Evolutionary conservation across 2,888 invertebrate genomes (phyloP), one percentile per base, ranked within the genome.

Genomic region (Drosophila atripex): DNA sequence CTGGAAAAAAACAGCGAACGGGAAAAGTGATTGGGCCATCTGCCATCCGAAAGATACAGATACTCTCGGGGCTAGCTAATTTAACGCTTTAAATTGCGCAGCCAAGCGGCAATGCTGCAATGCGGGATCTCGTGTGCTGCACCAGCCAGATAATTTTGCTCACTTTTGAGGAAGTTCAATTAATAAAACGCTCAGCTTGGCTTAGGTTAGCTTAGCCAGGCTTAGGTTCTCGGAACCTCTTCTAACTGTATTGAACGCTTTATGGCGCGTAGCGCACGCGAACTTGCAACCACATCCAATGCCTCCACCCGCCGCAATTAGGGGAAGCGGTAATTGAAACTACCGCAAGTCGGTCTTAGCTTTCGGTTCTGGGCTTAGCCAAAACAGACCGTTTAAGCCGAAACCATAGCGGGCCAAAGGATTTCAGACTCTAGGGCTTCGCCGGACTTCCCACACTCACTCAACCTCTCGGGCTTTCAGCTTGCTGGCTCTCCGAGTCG

Each of bases 41-140:
- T 61, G 60, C 60, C 57, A 47, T 47, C 35, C 43, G 25, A 39
- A 39, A 68, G 55, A 51, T 45, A 54, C 43, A 63, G 63, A 43
- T 51, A 51, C 49, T 58, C 46, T 11, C 30, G 21, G 23, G 54
- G 77, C 61, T 72, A 75, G 75, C 80, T 82, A 89, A 90, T 90
- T 90, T 89, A 88, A 90, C 88, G 90, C 89, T 89, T 88, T 82
- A 82, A 89, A 89, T 86, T 89, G 88, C 76, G 78, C 87, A 76
- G 70, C 88, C 76, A 78, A 78, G 88, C 88, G 85, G 88, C 85
- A 79, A 83, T 43, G 43, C 66, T n/a, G n/a, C n/a, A n/a, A 83
- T 21, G 41, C 66, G 71, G 65, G 32, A 68, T 75, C 73, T 80
- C 86, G 78, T 84, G 83, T 56, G 64, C 35, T 61, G 68, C 66